Conservation (phyloP, 2,797 vertebrate species). For the Danio aesculapii region DNA sequence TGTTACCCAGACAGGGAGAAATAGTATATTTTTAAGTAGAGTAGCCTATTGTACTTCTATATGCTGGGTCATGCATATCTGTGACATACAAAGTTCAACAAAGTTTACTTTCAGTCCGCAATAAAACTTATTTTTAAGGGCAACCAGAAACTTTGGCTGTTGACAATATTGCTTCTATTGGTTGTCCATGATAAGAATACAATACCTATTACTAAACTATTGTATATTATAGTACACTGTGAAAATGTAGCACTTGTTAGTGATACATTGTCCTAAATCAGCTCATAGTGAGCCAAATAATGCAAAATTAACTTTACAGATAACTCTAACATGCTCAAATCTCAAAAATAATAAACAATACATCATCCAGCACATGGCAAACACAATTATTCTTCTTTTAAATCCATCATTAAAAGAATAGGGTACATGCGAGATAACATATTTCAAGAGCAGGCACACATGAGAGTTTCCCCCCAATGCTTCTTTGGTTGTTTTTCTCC, state of each 20-base stretch:
- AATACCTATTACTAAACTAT: background rate
- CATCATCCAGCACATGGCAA: conserved; percentile 30
- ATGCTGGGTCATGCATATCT: background rate
- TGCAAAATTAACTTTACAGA: background rate
- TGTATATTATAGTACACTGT: background rate
- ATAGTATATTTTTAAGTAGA: background rate
- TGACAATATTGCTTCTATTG: background rate
- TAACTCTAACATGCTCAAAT: background rate
- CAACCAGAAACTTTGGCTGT: background rate
- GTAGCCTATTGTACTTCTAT: background rate
- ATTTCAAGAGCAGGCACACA: conserved; percentile 44
- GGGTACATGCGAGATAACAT: conserved; percentile 22
- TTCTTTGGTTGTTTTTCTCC: conserved; percentile 37
- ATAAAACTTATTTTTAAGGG: background rate
- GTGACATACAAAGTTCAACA: background rate
- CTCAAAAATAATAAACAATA: background rate
- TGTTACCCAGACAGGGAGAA: background rate
- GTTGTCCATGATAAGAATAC: background rate
- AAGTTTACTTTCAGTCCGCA: background rate
- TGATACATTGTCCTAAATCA: background rate
- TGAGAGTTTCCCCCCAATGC: conserved; percentile 30
- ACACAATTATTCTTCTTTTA: conserved; percentile 30
- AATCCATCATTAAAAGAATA: conserved; percentile 22
- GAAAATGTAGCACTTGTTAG: background rate
- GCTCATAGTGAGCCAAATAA: background rate